Base-by-base conservation (phyloP, 2,888 invertebrate species). In the Thymelicus acteon region DNA sequence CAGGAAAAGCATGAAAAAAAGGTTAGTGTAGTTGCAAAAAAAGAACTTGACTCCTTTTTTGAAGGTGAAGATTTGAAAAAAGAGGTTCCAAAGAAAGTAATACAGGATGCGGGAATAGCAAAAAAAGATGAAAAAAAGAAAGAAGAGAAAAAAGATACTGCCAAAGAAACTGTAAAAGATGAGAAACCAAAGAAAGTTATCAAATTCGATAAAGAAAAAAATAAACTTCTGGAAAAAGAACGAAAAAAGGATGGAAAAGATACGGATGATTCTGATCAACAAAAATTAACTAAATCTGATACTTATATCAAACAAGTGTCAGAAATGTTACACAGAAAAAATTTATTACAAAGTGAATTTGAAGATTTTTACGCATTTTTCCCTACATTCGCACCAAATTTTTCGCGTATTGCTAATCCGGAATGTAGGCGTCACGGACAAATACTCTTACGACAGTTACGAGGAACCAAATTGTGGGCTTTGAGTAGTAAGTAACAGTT, bases 391-490 rank as follows among this genome's bases (percentile, higher is more conserved):
- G 95, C 96, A 75, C 95, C 96, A 73, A 96, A 96, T 89, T 95
- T 95, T 83, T 95, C 95, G 72, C 94, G 94, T 75, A 95, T 96
- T 75, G 94, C 95, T 80, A 95, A 95, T 81, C 89, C 94, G 63
- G 95, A 95, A 84, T 96, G 96, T 89, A 94, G 95, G 76, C 95
- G 95, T 81, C 96, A 96, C 76, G 95, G 96, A 71, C 95, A 95
- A 85, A 95, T 96, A 79, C 95, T 96, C 77, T 89, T 96, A 76
- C 92, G 96, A 74, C 96, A 96, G 86, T 86, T 96, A 80, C 95
- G 95, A 44, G 95, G 95, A 68, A 94, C 95, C 73, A 96, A 96
- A 86, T 81, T 96, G 76, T 96, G 96, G 96, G 96, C 96, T 71
- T 86, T 96, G 77, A 96, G 96, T 88, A 96, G 96, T 96, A 92